phyloP scores from a whole-genome alignment of 2,797 vertebrate species.

The Pelochelys cantorii region DNA sequence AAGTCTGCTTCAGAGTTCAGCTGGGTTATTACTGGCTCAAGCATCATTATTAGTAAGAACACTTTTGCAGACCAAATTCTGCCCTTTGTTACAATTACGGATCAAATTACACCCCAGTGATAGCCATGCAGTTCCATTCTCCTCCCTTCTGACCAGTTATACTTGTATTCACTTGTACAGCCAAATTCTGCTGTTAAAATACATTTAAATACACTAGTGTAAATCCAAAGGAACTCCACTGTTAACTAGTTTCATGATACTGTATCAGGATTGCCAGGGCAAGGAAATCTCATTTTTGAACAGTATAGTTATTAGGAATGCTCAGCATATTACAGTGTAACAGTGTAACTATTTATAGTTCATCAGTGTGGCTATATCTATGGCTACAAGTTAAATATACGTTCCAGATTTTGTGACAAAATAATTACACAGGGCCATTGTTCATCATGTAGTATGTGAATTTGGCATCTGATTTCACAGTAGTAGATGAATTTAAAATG shows the following conservation, averaged over 20 bases:
- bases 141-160: neutral
- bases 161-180: neutral
- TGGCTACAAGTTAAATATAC: constrained; percentile 27
- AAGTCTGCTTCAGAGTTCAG: neutral
- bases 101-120: neutral
- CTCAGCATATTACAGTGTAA: neutral
- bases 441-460: constrained; percentile 11
- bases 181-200: constrained; percentile 8
- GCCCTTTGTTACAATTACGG: rapidly evolving
- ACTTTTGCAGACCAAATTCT: constrained; percentile 11
- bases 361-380: neutral
- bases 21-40: neutral
- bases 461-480: neutral
- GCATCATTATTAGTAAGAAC: neutral
- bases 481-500: neutral
- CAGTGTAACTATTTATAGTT: constrained; percentile 42
- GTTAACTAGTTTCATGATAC: neutral
- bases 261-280: neutral
- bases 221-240: neutral
- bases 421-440: constrained; percentile 31
- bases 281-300: constrained; percentile 29
- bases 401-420: constrained; percentile 30
- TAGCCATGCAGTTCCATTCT: neutral
- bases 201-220: neutral
- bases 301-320: constrained; percentile 16